Evolutionary conservation across 2,888 invertebrate species (phyloP), one percentile per base, ranked within the genome.

Genomic region (Melanophora roralis): DNA sequence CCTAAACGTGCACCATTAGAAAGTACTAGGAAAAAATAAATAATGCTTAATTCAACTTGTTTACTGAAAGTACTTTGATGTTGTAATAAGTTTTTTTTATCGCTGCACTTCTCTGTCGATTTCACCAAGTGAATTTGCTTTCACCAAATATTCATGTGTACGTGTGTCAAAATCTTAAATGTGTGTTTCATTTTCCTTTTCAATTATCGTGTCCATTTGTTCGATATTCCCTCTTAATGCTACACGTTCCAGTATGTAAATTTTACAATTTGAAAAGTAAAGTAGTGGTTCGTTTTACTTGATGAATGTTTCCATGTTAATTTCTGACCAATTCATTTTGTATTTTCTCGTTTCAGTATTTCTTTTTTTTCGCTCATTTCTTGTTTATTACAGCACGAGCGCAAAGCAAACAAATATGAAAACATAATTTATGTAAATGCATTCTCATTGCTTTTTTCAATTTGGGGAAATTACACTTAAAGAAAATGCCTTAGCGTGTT

Each of bases 241-340:
- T 5, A 23, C 49, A n/a, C n/a, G 12, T 23, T 23, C n/a, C 12
- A n/a, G 5, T 34, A 53, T 34, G 16, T 8, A 53, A 16, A 32
- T 16, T 32, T 53, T 34, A 16, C 32, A 9, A 45, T 16, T 14
- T 16, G 14, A 16, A 7, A 14, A 16, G 27, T 16, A 47, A 5
- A 47, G 7, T 7, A 14, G 34, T 21, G 19, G 21, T 47, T 34
- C 21, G 21, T 36, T 36, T 8, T 12, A 49, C 16, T 65, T 65
- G 65, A 51, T 65, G 51, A 27, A 65, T 40, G 40, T 51, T 51
- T 38, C 14, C 14, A 23, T 34, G 21, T 7, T 57, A 55, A 36
- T 36, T 32, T 68, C 23, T 68, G 68, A 47, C 68, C 55, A 19
- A 45, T 65, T 38, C 27, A 40, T 53, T 65, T 51, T 38, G 12